Percentiles rank a stretch among this genome's conserved stretches.
These are phyloP conservation scores for Sphaerophoria rueppellii DNA, from an alignment of 2,888 invertebrate species.

Conservation along the genomic window DNA sequence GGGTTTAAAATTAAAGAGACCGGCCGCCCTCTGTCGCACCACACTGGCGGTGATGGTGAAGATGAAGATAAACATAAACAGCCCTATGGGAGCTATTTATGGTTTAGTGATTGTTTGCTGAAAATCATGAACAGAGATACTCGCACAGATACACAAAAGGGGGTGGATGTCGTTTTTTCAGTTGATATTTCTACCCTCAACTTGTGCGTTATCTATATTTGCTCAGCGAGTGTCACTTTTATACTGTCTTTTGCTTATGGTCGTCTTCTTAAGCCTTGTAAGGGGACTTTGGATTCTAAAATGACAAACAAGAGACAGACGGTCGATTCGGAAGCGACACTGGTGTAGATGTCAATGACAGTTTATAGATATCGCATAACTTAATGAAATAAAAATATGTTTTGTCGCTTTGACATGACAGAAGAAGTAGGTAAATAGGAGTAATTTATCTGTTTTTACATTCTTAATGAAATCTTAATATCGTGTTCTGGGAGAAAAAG, in stretches of 20 bases:
- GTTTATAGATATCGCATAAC: slow-evolving; percentile 50
- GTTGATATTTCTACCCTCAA: slow-evolving; percentile 23
- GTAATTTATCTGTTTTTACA: slow-evolving; percentile 51
- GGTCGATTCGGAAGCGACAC: not conserved
- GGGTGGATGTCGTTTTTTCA: slow-evolving; percentile 36
- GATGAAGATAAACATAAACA: slow-evolving; percentile 76
- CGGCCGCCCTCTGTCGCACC: too few species aligned
- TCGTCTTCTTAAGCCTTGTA: not conserved
- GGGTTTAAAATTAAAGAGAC: slow-evolving; percentile 45
- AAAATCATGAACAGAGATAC: slow-evolving; percentile 66
- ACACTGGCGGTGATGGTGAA: not conserved
- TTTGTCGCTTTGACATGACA: slow-evolving; percentile 44
- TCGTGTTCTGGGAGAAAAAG: slow-evolving; percentile 16
- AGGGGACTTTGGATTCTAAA: slow-evolving; percentile 18
- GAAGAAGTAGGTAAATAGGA: slow-evolving; percentile 3
- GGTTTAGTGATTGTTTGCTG: slow-evolving; percentile 76
- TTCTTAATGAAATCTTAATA: slow-evolving; percentile 58
- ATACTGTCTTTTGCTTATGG: not conserved
- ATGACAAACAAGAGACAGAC: slow-evolving; percentile 45
- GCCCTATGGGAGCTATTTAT: slow-evolving; percentile 82
- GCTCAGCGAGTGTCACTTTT: slow-evolving; percentile 73
- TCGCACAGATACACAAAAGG: not conserved
- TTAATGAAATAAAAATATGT: slow-evolving; percentile 57
- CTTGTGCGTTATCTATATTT: slow-evolving; percentile 75
- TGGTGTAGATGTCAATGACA: slow-evolving; percentile 62